Conservation (phyloP, 2,888 invertebrate genomes). For the Drosophila sordidula region DNA sequence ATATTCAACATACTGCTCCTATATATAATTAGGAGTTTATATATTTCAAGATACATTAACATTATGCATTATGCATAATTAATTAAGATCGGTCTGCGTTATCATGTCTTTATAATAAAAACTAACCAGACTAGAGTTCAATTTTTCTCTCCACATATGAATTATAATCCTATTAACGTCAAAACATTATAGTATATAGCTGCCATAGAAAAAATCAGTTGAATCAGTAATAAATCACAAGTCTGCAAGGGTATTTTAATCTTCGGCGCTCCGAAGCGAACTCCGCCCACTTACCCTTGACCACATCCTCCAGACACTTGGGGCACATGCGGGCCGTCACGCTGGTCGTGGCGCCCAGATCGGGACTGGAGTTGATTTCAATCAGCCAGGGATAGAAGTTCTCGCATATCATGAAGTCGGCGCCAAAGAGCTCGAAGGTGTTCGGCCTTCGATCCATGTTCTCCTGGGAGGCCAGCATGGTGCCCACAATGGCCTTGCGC, state of each 20-base stretch:
- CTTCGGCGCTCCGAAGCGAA: not conserved
- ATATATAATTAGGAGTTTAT: too few species aligned
- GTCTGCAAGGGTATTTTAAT: not conserved
- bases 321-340: constrained; percentile 95
- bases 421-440: constrained; percentile 97
- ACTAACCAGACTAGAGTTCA: too few species aligned
- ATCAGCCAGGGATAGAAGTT: constrained; percentile 96
- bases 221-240: too few species aligned
- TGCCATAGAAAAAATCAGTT: too few species aligned
- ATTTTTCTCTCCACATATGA: too few species aligned
- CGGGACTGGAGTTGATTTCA: constrained; percentile 97
- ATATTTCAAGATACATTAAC: too few species aligned
- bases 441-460: constrained; percentile 91
- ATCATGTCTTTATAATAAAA: too few species aligned
- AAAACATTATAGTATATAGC: too few species aligned
- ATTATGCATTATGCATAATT: too few species aligned
- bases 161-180: too few species aligned
- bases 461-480: constrained; percentile 94
- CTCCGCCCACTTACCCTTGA: constrained; percentile 90
- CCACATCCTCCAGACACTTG: constrained; percentile 94
- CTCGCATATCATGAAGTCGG: constrained; percentile 97
- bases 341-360: constrained; percentile 95
- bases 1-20: too few species aligned
- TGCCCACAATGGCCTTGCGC: constrained; percentile 90
- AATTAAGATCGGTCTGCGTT: too few species aligned